Conservation (phyloP, 2,113 vertebrate genomes). For the Polypterus senegalus region DNA sequence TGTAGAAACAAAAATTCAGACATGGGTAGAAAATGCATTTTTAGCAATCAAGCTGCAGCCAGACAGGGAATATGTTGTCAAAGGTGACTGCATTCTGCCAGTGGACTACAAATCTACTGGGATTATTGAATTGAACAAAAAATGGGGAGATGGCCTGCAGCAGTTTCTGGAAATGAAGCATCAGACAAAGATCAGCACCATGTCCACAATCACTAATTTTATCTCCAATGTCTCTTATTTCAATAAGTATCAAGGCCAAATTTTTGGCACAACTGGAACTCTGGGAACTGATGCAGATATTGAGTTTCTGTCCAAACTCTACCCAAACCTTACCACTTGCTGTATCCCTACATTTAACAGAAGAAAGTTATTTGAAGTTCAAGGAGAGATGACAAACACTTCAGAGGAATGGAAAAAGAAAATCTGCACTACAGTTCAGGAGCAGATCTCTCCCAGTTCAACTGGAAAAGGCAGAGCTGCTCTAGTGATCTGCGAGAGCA, state of each 20-base stretch:
- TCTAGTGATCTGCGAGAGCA: constrained; percentile 45
- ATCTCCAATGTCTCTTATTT: constrained; percentile 20
- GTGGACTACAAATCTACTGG: constrained; percentile 44
- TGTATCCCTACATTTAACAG: constrained; percentile 35
- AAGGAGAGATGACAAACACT: constrained; percentile 10
- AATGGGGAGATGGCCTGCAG: constrained; percentile 41
- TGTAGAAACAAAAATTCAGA: constrained; percentile 21
- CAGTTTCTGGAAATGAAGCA: constrained; percentile 39
- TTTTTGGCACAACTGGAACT: constrained; percentile 34
- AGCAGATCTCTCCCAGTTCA: background rate
- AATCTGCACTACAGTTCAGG: constrained; percentile 23
- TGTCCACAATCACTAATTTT: constrained; percentile 18
- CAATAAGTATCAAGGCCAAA: constrained; percentile 10
- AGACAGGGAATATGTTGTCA: constrained; percentile 30
- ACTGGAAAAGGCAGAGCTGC: constrained; percentile 30
- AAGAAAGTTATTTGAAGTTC: constrained; percentile 41
- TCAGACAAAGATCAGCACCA: constrained; percentile 13
- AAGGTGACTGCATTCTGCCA: constrained; percentile 29
- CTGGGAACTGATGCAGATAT: constrained; percentile 34
- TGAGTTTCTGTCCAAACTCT: constrained; percentile 28
- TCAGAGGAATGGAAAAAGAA: constrained; percentile 28
- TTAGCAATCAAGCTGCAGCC: constrained; percentile 21
- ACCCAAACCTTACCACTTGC: constrained; percentile 23
- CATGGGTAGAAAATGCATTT: constrained; percentile 44
- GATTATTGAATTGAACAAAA: constrained; percentile 37